These are phyloP conservation scores for Cantharis lateralis DNA, from an alignment of 2,888 invertebrate genomes.

Conservation along the genomic window DNA sequence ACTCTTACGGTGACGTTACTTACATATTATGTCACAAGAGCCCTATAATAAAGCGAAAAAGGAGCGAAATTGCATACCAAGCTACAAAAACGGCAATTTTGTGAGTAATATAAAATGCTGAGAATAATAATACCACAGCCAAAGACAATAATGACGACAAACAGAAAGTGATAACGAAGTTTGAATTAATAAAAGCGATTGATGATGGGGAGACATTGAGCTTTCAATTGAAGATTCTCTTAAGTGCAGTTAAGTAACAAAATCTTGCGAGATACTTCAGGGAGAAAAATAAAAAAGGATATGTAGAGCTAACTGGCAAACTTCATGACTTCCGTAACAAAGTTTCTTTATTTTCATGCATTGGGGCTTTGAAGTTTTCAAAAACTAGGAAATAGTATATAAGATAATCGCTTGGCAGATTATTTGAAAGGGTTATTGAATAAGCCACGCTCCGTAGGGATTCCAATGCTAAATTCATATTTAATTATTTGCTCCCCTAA, in stretches of 20 bases:
- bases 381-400: too few species aligned
- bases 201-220: not conserved
- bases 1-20: not conserved
- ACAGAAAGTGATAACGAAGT: not conserved
- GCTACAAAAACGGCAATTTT: not conserved
- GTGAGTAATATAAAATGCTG: not conserved
- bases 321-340: not conserved
- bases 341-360: not conserved
- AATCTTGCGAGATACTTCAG: not conserved
- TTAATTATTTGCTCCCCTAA: too few species aligned
- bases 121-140: not conserved
- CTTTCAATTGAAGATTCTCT: not conserved
- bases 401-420: too few species aligned
- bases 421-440: too few species aligned
- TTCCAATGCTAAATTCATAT: too few species aligned
- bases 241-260: not conserved
- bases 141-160: not conserved
- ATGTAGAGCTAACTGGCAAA: not conserved
- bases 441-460: too few species aligned
- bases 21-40: not conserved
- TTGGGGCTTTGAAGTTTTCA: too few species aligned
- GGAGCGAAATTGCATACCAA: not conserved
- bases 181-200: not conserved
- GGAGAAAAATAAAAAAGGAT: not conserved
- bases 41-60: not conserved